A percentile compares a stretch with the other conserved stretches of the same genome.
Conservation (phyloP, 2,113 vertebrate genomes). For the Glareola pratincola region DNA sequence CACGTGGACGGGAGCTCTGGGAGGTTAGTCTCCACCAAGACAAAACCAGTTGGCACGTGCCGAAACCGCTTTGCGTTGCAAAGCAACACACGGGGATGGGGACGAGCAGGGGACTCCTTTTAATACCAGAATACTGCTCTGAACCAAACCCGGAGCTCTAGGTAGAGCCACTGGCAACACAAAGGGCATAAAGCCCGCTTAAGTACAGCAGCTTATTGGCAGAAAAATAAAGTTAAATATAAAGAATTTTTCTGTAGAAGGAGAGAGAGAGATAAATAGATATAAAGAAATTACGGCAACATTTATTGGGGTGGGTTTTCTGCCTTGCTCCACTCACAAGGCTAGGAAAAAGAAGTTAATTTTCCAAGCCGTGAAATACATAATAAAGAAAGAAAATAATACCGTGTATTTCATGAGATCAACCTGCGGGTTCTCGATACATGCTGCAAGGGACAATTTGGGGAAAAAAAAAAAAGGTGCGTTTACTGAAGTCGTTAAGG, state of each 20-base stretch:
- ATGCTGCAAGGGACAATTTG: not conserved
- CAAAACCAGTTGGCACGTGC: rapidly evolving
- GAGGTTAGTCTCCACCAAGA: not conserved
- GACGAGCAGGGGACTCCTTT: not conserved
- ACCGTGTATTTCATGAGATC: not conserved
- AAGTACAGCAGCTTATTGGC: not conserved
- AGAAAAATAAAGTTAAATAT: not conserved
- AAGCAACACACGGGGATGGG: rapidly evolving
- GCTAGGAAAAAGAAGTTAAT: not conserved
- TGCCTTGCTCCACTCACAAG: not conserved
- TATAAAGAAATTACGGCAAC: not conserved
- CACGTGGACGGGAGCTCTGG: not conserved
- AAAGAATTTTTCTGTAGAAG: not conserved
- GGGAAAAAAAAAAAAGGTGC: not conserved
- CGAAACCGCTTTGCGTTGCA: not conserved
- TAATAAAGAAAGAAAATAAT: not conserved
- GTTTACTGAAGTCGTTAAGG: not conserved
- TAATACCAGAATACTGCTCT: not conserved
- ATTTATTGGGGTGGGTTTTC: not conserved
- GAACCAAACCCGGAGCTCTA: not conserved
- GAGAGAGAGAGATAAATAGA: not conserved
- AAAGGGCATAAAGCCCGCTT: not conserved
- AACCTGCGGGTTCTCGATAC: not conserved
- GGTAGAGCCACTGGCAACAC: not conserved
- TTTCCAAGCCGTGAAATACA: conserved; percentile 12